Evolutionary conservation across 2,797 vertebrate species (phyloP).

Genomic region (Coracias cyanogaster): DNA sequence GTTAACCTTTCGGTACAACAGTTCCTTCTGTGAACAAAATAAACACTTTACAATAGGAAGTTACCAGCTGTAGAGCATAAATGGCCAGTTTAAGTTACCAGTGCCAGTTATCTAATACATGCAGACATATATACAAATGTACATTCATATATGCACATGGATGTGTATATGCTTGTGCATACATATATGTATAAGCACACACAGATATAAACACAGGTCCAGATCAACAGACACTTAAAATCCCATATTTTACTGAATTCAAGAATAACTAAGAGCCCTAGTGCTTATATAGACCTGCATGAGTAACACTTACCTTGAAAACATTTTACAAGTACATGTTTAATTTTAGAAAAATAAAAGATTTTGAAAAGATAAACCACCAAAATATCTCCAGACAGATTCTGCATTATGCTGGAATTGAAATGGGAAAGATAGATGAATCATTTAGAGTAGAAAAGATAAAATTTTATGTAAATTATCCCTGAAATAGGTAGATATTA

Average conservation of each 20-base stretch:
- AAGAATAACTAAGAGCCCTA: neutral
- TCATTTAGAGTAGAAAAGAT: neutral
- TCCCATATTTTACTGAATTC: neutral
- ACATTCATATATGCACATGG: neutral
- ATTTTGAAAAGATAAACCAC: neutral
- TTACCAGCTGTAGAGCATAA: neutral
- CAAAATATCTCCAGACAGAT: neutral
- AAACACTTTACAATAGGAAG: neutral
- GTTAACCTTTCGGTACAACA: neutral
- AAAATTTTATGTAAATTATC: neutral
- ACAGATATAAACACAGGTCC: neutral
- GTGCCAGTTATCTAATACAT: neutral
- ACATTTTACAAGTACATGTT: neutral
- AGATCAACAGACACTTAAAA: neutral
- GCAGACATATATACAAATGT: neutral
- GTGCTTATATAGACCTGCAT: neutral
- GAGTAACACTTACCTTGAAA: neutral
- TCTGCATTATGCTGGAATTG: neutral
- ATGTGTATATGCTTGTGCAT: neutral
- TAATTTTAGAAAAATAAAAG: neutral
- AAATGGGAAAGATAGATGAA: neutral
- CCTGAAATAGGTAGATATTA: neutral
- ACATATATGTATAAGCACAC: neutral
- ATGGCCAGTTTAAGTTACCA: neutral
- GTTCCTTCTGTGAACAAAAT: neutral